Evolutionary conservation across 2,888 invertebrate genomes (phyloP).

Genomic region (Oscheius sp.): DNA sequence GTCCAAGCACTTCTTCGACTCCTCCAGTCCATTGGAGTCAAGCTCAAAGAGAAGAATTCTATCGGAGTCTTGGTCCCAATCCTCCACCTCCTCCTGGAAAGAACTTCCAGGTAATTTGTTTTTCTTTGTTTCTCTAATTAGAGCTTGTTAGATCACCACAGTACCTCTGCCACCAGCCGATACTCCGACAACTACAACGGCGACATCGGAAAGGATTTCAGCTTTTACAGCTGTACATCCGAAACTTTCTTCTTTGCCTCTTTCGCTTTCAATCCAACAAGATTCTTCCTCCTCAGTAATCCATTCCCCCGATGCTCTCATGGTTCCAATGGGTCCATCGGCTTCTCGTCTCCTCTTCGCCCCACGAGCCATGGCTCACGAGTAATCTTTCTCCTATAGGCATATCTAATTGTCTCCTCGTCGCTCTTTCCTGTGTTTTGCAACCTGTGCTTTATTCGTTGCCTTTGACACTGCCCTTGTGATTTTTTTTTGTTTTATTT

Average conservation of each 20-base stretch:
- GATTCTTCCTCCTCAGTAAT: constrained; percentile 25
- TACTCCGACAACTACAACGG: constrained; percentile 25
- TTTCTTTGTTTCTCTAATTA: neutral
- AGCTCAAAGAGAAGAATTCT: constrained; percentile 49
- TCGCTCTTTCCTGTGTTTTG: constrained; percentile 27
- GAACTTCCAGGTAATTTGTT: constrained; percentile 49
- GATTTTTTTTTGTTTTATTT: constrained; percentile 6
- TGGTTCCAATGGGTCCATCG: constrained; percentile 3
- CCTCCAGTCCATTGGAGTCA: constrained; percentile 43
- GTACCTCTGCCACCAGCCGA: constrained; percentile 35
- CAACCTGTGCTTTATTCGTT: constrained; percentile 32
- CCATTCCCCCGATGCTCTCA: constrained; percentile 21
- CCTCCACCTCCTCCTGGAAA: constrained; percentile 61
- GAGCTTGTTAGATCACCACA: constrained; percentile 35
- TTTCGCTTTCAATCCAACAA: constrained; percentile 34
- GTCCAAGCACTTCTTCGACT: constrained; percentile 31
- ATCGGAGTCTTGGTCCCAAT: constrained; percentile 51
- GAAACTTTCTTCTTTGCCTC: constrained; percentile 35
- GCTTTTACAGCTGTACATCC: constrained; percentile 35
- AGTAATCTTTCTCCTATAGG: constrained; percentile 23
- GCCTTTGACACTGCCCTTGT: constrained; percentile 32
- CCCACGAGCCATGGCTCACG: constrained; percentile 8
- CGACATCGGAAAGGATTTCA: constrained; percentile 20
- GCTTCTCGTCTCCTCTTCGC: constrained; percentile 22
- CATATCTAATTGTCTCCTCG: constrained; percentile 28